Conservation (phyloP, 2,113 vertebrate species). For the Bujurquina vittata region DNA sequence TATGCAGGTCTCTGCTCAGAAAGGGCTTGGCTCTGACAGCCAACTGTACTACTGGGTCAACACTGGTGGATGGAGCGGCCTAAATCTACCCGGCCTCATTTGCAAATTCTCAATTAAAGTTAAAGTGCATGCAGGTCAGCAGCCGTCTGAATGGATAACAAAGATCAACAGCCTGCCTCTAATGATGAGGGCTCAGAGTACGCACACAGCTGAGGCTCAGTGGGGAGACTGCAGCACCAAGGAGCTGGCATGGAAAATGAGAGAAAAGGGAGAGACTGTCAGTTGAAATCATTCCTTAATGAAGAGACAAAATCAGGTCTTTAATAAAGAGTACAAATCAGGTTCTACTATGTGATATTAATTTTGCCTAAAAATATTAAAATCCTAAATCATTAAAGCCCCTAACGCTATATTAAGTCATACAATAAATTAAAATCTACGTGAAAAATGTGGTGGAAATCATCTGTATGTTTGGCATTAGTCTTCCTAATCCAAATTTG, state of each 20-base stretch:
- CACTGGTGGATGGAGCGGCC: slow-evolving; percentile 11
- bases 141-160: slow-evolving; percentile 62
- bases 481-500: slow-evolving; percentile 16
- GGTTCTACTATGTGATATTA: background rate
- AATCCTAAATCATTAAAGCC: background rate
- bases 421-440: background rate
- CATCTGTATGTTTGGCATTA: background rate
- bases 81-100: slow-evolving; percentile 59
- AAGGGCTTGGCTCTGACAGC: slow-evolving; percentile 28
- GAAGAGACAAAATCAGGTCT: background rate
- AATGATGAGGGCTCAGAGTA: slow-evolving; percentile 61
- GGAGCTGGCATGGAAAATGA: slow-evolving; percentile 50
- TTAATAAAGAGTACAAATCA: background rate
- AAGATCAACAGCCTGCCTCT: slow-evolving; percentile 68
- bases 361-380: background rate
- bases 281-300: slow-evolving; percentile 40
- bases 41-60: slow-evolving; percentile 35
- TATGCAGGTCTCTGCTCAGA: slow-evolving; percentile 11
- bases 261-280: slow-evolving; percentile 53
- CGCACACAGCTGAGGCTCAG: slow-evolving; percentile 28
- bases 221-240: slow-evolving; percentile 34
- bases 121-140: slow-evolving; percentile 45
- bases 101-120: slow-evolving; percentile 75
- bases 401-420: background rate
- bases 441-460: background rate